Evolutionary conservation across 2,113 vertebrate species (phyloP), one percentile per base, ranked within the genome.

Genomic region (Tachysurus fulvidraco): DNA sequence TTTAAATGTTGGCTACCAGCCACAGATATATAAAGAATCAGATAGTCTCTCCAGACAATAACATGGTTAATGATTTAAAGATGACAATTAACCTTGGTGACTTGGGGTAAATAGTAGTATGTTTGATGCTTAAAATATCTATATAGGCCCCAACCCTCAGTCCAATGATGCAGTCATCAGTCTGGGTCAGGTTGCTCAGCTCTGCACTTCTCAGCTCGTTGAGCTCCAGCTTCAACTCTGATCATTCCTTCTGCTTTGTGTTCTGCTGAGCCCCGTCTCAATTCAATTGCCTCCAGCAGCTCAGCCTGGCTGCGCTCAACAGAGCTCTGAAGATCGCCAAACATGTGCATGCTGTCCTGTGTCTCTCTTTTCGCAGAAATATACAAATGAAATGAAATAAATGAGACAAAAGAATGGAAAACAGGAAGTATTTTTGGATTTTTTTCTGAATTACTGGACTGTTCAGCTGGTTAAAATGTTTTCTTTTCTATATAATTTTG

Each of bases 191-290:
- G 83, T 92, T 67, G 2, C 59, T 4, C 0, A 96, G 89, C 3
- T 76, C 57, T 5, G 28, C 78, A 41, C 89, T 89, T 60, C 93
- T 92, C 78, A 96, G 92, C 10, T 93, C 92, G 1, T 91, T 65
- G 0, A 94, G 81, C 87, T 96, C 95, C 83, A 89, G 81, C 87
- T 95, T 93, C 88, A 95, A 90, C 92, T 5, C 85, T 84, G 5
- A 93, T 89, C 57, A 92, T 83, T 52, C 88, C 41, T 50, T 92
- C 90, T 12, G 92, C 94, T 84, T 94, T 92, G 3, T 83, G 89
- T 80, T 90, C 90, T 0, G 91, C 92, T 0, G 90, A 91, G 64
- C 81, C 64, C 10, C 54, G 86, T 69, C 89, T 94, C 36, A 78
- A 91, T 79, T 95, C 93, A 80, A 94, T 91, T 67, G 88, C 90